These are phyloP conservation scores for Phthorimaea operculella DNA, from an alignment of 1,140 invertebrate species.

Conservation along the genomic window DNA sequence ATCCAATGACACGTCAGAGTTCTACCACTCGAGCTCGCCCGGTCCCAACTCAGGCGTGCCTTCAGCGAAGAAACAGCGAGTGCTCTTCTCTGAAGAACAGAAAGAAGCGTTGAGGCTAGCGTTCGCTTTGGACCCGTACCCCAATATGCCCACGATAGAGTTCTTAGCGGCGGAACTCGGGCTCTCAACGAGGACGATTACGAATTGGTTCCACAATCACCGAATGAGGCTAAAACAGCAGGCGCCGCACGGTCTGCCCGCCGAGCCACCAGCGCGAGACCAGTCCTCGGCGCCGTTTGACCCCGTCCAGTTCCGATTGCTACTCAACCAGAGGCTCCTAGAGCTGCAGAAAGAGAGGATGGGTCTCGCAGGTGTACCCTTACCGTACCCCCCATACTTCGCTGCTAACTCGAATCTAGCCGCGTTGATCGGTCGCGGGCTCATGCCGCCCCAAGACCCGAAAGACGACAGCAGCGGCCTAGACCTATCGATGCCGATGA, in stretches of 20 bases:
- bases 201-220: conserved; percentile 99
- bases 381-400: conserved; percentile 81
- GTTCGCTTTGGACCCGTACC: conserved; percentile 96
- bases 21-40: conserved; percentile 87
- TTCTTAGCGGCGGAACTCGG: conserved; percentile 91
- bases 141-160: conserved; percentile 94
- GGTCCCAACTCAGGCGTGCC: conserved; percentile 75
- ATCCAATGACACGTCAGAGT: conserved; percentile 89
- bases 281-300: conserved; percentile 81
- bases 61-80: conserved; percentile 90
- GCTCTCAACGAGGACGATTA: conserved; percentile 95
- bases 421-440: conserved; percentile 74
- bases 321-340: conserved; percentile 87
- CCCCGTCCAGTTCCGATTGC: conserved; percentile 88
- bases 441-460: conserved; percentile 70
- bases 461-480: conserved; percentile 83
- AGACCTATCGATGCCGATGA: conserved; percentile 84
- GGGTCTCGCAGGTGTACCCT: conserved; percentile 76
- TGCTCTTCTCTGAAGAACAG: conserved; percentile 97
- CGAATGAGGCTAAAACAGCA: conserved; percentile 96
- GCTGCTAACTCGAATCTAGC: conserved; percentile 78
- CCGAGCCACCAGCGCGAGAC: conserved; percentile 76
- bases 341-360: conserved; percentile 87
- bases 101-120: conserved; percentile 95
- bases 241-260: conserved; percentile 78